Conservation (phyloP, 1,140 invertebrate species). For the Drosophila albomicans region DNA sequence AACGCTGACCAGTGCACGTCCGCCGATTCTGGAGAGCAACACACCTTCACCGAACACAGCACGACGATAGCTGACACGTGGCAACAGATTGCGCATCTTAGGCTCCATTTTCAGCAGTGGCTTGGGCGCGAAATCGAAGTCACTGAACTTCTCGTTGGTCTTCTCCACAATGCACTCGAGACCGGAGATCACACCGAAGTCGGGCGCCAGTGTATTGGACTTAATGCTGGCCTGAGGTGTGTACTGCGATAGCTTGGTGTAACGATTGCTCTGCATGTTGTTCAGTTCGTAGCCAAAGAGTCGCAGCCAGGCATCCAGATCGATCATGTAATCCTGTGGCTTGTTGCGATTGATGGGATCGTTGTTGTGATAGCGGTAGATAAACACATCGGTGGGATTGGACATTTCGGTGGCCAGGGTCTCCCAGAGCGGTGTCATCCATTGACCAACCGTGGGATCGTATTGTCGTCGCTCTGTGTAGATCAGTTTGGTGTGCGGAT, state of each 20-base stretch:
- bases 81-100: slow-evolving; percentile 91
- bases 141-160: slow-evolving; percentile 92
- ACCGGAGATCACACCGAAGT: slow-evolving; percentile 95
- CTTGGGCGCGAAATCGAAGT: slow-evolving; percentile 93
- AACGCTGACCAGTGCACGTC: slow-evolving; percentile 92
- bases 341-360: slow-evolving; percentile 94
- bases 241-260: slow-evolving; percentile 91
- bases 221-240: slow-evolving; percentile 91
- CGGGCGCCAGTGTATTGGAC: slow-evolving; percentile 91
- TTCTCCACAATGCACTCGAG: slow-evolving; percentile 94
- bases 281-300: slow-evolving; percentile 94
- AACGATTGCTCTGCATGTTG: slow-evolving; percentile 93
- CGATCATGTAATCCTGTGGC: slow-evolving; percentile 92
- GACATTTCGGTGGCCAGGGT: slow-evolving; percentile 92
- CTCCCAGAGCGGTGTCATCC: slow-evolving; percentile 97
- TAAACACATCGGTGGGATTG: slow-evolving; percentile 94
- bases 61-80: slow-evolving; percentile 92
- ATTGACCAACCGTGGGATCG: slow-evolving; percentile 96
- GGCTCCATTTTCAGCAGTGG: slow-evolving; percentile 92
- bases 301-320: slow-evolving; percentile 93
- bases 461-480: slow-evolving; percentile 92
- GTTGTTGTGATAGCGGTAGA: slow-evolving; percentile 96
- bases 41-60: slow-evolving; percentile 96
- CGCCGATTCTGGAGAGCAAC: slow-evolving; percentile 92
- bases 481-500: slow-evolving; percentile 93